These are phyloP conservation scores for Diadegma fenestrale DNA, from an alignment of 2,888 invertebrate genomes.

Conservation along the genomic window DNA sequence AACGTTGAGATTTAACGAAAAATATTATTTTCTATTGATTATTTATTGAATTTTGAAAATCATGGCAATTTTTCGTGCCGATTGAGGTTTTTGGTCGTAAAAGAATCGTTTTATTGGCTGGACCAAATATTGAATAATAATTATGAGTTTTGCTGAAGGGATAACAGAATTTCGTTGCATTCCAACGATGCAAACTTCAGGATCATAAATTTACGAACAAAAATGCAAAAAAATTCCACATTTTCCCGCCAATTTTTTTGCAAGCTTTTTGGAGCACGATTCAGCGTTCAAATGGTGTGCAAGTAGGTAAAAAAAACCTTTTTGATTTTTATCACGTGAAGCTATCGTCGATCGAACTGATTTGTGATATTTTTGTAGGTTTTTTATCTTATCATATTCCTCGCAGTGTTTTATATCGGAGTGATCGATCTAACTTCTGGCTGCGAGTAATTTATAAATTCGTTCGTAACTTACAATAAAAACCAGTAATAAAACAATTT, in stretches of 20 bases:
- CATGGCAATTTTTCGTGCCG: too few relatives aligned
- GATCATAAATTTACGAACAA: too few relatives aligned
- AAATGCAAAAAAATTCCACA: neutral
- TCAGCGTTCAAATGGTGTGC: neutral
- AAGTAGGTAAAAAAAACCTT: neutral
- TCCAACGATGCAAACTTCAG: too few relatives aligned
- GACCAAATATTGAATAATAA: too few relatives aligned
- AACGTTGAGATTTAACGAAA: too few relatives aligned
- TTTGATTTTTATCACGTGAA: neutral
- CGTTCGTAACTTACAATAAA: neutral
- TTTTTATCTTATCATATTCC: neutral
- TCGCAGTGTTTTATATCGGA: neutral
- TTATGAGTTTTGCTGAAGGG: too few relatives aligned
- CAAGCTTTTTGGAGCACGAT: neutral
- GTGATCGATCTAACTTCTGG: neutral
- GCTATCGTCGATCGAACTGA: neutral
- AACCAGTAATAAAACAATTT: neutral
- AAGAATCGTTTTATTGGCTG: too few relatives aligned
- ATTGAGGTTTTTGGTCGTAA: too few relatives aligned
- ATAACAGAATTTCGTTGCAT: too few relatives aligned
- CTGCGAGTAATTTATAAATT: neutral
- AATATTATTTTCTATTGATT: too few relatives aligned
- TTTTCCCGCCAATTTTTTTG: conserved; percentile 22
- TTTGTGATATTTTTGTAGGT: neutral
- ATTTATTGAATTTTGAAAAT: too few relatives aligned